A percentile compares a stretch with the other conserved stretches of the same genome.
These are phyloP conservation scores for Heterodera filipjevi DNA, from an alignment of 2,888 invertebrate genomes.

Conservation along the genomic window DNA sequence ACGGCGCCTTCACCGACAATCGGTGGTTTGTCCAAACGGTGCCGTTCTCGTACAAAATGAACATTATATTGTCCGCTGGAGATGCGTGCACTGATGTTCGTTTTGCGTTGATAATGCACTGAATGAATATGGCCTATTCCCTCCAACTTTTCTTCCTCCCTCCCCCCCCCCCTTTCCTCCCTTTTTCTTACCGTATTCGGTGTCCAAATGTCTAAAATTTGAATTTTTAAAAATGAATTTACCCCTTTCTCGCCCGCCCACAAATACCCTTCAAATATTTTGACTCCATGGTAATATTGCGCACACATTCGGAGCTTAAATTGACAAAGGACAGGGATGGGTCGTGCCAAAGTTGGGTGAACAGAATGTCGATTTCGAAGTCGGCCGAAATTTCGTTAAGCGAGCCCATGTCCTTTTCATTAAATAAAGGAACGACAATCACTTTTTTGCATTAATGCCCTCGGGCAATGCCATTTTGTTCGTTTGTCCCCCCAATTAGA, in stretches of 20 bases:
- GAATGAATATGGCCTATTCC: neutral
- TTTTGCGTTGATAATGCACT: constrained; percentile 64
- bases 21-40: constrained; percentile 65
- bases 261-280: constrained; percentile 41
- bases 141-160: neutral
- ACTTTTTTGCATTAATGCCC: too few species aligned
- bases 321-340: constrained; percentile 51
- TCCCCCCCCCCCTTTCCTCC: too few species aligned
- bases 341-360: constrained; percentile 64
- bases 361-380: constrained; percentile 65
- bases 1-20: constrained; percentile 63
- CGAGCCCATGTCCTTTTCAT: constrained; percentile 59
- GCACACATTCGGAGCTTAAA: constrained; percentile 46
- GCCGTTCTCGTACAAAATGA: constrained; percentile 46
- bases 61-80: constrained; percentile 64
- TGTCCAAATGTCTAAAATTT: constrained; percentile 59
- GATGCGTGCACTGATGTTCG: constrained; percentile 60
- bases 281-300: constrained; percentile 64
- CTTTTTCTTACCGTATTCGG: constrained; percentile 54
- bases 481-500: neutral
- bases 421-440: too few species aligned
- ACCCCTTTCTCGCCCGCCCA: neutral
- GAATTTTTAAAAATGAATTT: neutral
- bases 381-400: constrained; percentile 65
- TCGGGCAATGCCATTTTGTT: neutral